A percentile compares a stretch with the other conserved stretches of the same genome.
Conservation (phyloP, 2,113 vertebrate species). For the Pygoscelis adeliae region DNA sequence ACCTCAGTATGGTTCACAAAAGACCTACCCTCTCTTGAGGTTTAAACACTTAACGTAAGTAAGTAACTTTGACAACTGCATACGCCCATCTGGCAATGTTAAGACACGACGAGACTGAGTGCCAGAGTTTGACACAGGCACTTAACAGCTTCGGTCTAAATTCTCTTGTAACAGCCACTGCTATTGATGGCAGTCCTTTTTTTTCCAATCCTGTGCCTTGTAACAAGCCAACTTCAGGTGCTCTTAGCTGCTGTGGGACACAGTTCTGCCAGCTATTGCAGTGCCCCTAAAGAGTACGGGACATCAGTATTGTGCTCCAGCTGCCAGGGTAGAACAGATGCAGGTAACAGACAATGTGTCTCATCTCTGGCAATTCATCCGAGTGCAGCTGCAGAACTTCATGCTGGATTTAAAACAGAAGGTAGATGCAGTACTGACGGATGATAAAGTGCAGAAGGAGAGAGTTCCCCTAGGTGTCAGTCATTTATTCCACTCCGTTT, state of each 20-base stretch:
- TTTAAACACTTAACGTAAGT: not conserved
- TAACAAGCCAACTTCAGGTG: not conserved
- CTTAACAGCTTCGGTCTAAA: not conserved
- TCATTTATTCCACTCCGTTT: not conserved
- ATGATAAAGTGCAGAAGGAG: not conserved
- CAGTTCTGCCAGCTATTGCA: not conserved
- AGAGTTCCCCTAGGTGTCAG: not conserved
- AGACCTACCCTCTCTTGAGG: not conserved
- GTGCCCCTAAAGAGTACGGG: not conserved
- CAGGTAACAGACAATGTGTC: not conserved
- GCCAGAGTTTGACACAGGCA: not conserved
- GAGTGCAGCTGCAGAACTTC: not conserved
- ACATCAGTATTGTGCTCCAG: not conserved
- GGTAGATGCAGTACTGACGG: not conserved
- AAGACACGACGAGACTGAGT: not conserved
- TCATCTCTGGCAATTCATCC: not conserved
- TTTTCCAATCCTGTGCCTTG: not conserved
- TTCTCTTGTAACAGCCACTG: not conserved
- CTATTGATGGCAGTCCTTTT: not conserved
- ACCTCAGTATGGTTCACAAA: not conserved
- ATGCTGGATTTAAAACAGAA: not conserved
- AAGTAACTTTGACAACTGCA: not conserved
- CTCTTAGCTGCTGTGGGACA: not conserved
- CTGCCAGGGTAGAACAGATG: not conserved
- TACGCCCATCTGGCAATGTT: not conserved